A percentile compares a stretch with the other conserved stretches of the same genome.
Evolutionary conservation across 37 sponge, comb jelly and placozoan species (phyloP).

Genomic region (Lycopodina hypogea): DNA sequence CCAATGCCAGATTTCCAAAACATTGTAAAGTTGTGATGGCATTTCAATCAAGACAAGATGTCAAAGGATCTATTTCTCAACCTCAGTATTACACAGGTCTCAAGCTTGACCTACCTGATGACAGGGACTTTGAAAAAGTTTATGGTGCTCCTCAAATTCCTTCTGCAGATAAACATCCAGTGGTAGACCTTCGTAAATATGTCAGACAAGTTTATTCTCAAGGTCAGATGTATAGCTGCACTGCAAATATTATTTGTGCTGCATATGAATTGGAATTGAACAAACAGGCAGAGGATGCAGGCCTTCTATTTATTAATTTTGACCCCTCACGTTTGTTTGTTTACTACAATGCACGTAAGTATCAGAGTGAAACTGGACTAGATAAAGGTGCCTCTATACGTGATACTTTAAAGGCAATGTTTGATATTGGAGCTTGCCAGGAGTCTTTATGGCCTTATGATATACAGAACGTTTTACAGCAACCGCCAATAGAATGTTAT

Average conservation of each 20-base stretch:
- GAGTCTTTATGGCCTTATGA: conserved; percentile 18
- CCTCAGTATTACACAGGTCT: neutral
- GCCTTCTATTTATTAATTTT: neutral
- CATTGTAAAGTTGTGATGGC: no score
- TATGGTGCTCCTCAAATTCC: neutral
- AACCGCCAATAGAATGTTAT: neutral
- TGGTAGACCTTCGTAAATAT: conserved; percentile 10
- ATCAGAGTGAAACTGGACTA: neutral
- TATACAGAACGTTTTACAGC: neutral
- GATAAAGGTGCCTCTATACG: conserved; percentile 24
- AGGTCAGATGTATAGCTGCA: conserved; percentile 6
- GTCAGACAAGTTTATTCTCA: conserved; percentile 1
- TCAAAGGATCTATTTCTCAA: no score
- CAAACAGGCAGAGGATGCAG: neutral
- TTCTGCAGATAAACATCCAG: neutral
- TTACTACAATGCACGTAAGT: conserved; percentile 13
- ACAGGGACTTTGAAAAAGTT: conserved; percentile 1
- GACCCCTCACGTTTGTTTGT: conserved; percentile 19
- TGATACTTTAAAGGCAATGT: conserved; percentile 11
- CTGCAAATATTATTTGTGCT: conserved; percentile 17
- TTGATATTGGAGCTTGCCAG: conserved; percentile 8
- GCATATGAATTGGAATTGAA: conserved; percentile 1
- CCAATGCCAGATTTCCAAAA: no score
- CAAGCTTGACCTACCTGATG: neutral
- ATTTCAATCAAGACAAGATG: no score